Evolutionary conservation across 2,797 vertebrate genomes (phyloP), one percentile per base, ranked within the genome.

Genomic region (Coregonus sp.): DNA sequence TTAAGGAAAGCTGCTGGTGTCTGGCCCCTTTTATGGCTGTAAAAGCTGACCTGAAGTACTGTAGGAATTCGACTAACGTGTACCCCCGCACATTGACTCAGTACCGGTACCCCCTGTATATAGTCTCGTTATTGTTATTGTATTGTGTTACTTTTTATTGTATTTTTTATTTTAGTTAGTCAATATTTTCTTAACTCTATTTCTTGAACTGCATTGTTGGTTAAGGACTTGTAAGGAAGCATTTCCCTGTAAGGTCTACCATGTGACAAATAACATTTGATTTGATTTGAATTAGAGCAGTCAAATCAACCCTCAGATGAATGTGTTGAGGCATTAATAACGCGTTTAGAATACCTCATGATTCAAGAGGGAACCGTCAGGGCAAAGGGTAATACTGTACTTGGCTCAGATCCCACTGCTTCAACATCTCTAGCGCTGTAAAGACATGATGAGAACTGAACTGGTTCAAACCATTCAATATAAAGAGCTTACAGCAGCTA

Each of bases 281-380:
- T n/a, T n/a, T n/a, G n/a, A 25, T 25, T 25, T 25, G 25, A 25
- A 25, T 66, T n/a, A 12, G 0, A 70, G 16, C 68, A 40, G 68
- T 40, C 15, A 35, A 35, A 5, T 70, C 37, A 66, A n/a, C 25
- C 31, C 61, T 29, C 6, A 66, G 37, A 35, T 70, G 2, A 47
- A 40, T 20, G n/a, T 37, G 31, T 37, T 4, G 68, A 40, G 37
- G 68, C 40, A 18, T 50, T 70, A 35, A 47, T 50, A 70, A 70
- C 50, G 40, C 0, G 68, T 70, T 50, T 70, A 70, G 68, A 70
- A 70, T 18, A 50, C 35, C 67, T 47, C 37, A 47, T 70, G 68
- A 70, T 25, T 4, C 68, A n/a, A 59, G 0, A 7, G 56, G 18
- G 18, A 59, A 59, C 5, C 56, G 7, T n/a, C 56, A 59, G 56